phyloP scores from a whole-genome alignment of 2,797 vertebrate genomes.

The Pelochelys cantorii region DNA sequence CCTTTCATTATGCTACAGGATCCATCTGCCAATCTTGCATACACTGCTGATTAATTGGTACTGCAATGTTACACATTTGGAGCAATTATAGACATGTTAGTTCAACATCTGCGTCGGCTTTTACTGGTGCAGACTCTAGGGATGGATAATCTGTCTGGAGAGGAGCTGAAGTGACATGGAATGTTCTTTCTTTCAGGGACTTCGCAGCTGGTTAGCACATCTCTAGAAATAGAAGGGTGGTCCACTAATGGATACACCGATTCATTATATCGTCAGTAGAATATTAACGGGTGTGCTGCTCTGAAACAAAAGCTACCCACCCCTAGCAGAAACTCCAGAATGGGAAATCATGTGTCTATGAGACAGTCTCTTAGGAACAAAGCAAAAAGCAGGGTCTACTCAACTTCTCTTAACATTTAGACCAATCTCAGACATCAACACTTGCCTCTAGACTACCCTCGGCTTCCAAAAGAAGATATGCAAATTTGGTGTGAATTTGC shows the following conservation, averaged over 20 bases:
- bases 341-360: neutral
- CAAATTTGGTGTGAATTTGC: no score
- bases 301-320: neutral
- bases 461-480: no score
- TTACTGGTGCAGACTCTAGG: neutral
- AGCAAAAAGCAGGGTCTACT: neutral
- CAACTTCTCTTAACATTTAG: neutral
- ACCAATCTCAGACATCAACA: neutral
- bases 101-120: neutral
- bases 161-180: neutral
- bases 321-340: neutral
- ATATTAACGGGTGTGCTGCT: neutral
- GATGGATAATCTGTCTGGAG: neutral
- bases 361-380: neutral
- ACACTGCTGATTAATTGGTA: neutral
- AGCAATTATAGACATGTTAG: neutral
- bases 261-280: accelerated
- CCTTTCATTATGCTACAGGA: neutral
- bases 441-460: no score
- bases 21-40: neutral
- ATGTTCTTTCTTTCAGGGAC: accelerated
- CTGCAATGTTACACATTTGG: neutral
- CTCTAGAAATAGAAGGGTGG: neutral
- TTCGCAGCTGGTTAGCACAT: neutral
- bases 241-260: conserved; percentile 8